Evolutionary conservation across 92 coral and sea anemone species (phyloP), one percentile per base, ranked within the genome.

Genomic region (Meandrina meandrites): DNA sequence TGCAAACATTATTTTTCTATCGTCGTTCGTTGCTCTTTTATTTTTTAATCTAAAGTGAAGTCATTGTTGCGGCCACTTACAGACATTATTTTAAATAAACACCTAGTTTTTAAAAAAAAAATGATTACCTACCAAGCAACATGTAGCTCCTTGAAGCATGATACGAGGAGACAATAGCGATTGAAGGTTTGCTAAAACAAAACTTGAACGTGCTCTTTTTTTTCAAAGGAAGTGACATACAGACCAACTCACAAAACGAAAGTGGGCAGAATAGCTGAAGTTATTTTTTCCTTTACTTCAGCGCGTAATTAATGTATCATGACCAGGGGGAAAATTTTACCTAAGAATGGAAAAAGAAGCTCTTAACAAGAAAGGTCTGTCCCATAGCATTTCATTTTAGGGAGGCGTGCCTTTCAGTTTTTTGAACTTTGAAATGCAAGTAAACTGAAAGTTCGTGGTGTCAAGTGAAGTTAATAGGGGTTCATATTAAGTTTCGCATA

Each of bases 101-200:
- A 31, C 48, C 37, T 71, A 17, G 42, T 12, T 32, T 32, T 71
- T 8, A 17, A 31, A 18, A 53, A 32, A 28, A 53, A 54, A 21
- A 13, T 73, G 69, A 72, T 3, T 34, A 34, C 83, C 10, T 34
- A 34, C 83, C 71, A 58, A 57, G 83, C 64, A 79, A 79, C 83
- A 21, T 19, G 50, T 24, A 21, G 31, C 58, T 24, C 4, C 21
- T 58, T 32, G 14, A 73, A 73, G 51, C 78, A 73, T n/a, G 47
- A 79, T 18, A 37, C 8, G 16, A 8, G 19, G 31, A 21, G 1
- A 56, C 83, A 79, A 58, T 58, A 24, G 24, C 22, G 4, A 8
- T 34, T 56, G 83, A 56, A 54, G 30, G 34, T 78, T 36, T 36
- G 69, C 5, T 22, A 24, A 57, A 79, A 21, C 40, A 57, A 79